A percentile compares a stretch with the other conserved stretches of the same genome.
These are phyloP conservation scores for Silvanus unidentatus DNA, from an alignment of 2,888 invertebrate species.

Conservation along the genomic window DNA sequence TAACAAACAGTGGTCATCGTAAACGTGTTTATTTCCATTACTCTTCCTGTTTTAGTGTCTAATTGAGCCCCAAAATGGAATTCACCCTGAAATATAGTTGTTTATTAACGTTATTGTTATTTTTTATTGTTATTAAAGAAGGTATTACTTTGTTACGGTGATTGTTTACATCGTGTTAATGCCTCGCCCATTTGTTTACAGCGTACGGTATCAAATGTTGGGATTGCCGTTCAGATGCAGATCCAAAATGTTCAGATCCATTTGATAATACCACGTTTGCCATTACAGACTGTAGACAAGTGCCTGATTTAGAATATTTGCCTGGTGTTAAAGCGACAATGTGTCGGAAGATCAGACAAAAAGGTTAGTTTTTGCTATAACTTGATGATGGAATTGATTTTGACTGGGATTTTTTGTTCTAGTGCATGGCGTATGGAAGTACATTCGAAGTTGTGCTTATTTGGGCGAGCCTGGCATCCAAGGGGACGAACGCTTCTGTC, in stretches of 20 bases:
- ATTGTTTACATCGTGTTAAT: conserved; percentile 2
- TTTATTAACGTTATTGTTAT: neutral
- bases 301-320: conserved; percentile 54
- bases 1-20: too few species aligned
- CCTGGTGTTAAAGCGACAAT: conserved; percentile 69
- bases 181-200: conserved; percentile 30
- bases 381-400: too few species aligned
- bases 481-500: conserved; percentile 84
- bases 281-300: conserved; percentile 60
- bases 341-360: conserved; percentile 89
- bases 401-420: conserved; percentile 29
- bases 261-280: conserved; percentile 86
- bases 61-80: too few species aligned
- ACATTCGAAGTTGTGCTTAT: conserved; percentile 82
- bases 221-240: conserved; percentile 83
- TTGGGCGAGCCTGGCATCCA: conserved; percentile 85
- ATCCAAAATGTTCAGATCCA: conserved; percentile 87
- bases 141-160: neutral
- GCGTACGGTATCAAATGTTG: conserved; percentile 76
- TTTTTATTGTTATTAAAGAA: conserved; percentile 3
- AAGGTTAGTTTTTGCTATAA: conserved; percentile 52
- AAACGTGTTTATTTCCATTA: too few species aligned
- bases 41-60: too few species aligned
- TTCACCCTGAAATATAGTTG: too few species aligned
- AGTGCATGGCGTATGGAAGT: conserved; percentile 86